Evolutionary conservation across 2,797 vertebrate genomes (phyloP), one percentile per base, ranked within the genome.

Genomic region (Mareca penelope): DNA sequence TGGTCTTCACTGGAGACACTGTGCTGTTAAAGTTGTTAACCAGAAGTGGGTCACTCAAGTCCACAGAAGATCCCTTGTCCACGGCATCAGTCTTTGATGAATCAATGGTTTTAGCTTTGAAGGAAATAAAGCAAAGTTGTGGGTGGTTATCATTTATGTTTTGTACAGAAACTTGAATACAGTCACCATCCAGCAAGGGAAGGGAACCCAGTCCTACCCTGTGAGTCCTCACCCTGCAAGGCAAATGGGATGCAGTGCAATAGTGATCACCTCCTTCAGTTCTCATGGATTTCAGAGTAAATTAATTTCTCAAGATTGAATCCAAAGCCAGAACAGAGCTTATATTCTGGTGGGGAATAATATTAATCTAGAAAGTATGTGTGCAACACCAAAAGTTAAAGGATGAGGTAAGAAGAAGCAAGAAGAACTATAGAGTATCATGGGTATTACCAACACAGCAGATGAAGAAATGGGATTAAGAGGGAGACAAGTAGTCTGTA

Each of bases 61-160:
- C 77, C 55, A 76, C 6, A 14, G 89, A 39, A 76, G 92, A 9
- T 8, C 80, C 70, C 56, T 16, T 87, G 64, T 88, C 65, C 60
- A 87, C 1, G 0, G 79, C 65, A 70, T 55, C 6, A 0, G 10
- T 77, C 71, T 81, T 94, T 56, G 94, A 70, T 33, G 91, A 85
- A 53, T 88, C 39, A 0, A 77, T 83, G 22, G 84, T 91, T 93
- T 96, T 96, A 76, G 82, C 97, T 97, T 87, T 37, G 40, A 64
- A 83, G n/a, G 29, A 55, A 92, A 80, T 69, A 80, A 91, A 89
- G 50, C 33, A 85, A 91, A 93, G 28, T 17, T 52, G 3, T 40
- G 13, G 35, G 46, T 71, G 12, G 39, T 88, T 90, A 73, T 60
- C 0, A 7, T 64, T 78, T 59, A 53, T 56, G 42, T 90, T 75